Evolutionary conservation across 2,888 invertebrate genomes (phyloP).

Genomic region (Hypselothyrea guttata): DNA sequence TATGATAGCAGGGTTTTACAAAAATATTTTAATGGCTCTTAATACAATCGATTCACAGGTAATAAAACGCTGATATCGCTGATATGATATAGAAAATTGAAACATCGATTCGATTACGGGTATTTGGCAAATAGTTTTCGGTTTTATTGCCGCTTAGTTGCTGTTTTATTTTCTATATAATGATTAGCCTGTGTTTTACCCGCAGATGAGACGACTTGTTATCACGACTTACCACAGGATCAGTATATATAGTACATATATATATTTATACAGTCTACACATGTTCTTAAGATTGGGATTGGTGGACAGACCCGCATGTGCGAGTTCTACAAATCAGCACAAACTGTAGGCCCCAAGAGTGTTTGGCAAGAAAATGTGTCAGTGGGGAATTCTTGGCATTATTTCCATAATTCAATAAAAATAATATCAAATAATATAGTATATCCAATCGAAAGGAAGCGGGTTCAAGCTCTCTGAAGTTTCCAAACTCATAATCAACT

Average conservation of each 20-base stretch:
- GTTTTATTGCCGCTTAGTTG: too few relatives aligned
- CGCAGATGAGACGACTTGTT: conserved; percentile 25
- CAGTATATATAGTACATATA: conserved; percentile 21
- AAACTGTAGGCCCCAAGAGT: conserved; percentile 11
- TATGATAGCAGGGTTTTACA: conserved; percentile 67
- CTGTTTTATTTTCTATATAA: too few relatives aligned
- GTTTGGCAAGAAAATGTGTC: conserved; percentile 13
- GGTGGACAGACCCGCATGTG: conserved; percentile 31
- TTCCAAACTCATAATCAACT: too few relatives aligned
- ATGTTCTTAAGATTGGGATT: conserved; percentile 1
- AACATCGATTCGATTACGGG: neutral
- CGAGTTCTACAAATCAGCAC: conserved; percentile 17
- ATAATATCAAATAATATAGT: neutral
- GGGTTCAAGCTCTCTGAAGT: neutral
- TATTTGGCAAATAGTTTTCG: too few relatives aligned
- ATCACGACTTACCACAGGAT: conserved; percentile 28
- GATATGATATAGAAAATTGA: conserved; percentile 3
- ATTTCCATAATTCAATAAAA: conserved; percentile 2
- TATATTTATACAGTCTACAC: neutral
- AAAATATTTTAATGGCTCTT: conserved; percentile 75
- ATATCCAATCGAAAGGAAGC: conserved; percentile 13
- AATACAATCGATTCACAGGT: conserved; percentile 73
- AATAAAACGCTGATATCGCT: conserved; percentile 62
- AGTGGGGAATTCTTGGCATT: conserved; percentile 19
- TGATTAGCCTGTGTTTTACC: neutral